phyloP scores from a whole-genome alignment of 1,140 invertebrate genomes.

The Archivesica marissinica region DNA sequence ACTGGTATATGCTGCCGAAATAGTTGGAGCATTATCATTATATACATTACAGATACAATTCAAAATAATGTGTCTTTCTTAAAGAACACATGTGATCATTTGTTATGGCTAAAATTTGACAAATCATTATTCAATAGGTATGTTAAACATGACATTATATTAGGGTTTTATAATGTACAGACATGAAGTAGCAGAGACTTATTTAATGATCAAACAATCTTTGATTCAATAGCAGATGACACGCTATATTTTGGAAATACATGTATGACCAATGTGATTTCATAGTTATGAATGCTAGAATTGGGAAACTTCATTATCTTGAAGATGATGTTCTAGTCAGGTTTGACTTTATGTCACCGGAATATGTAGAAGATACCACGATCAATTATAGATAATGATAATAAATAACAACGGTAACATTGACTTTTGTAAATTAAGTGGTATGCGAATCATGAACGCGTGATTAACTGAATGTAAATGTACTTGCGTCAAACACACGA shows the following conservation, averaged over 20 bases:
- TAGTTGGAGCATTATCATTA: neutral
- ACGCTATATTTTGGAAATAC: neutral
- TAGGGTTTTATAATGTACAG: neutral
- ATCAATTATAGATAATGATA: too few species aligned
- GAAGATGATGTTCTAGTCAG: neutral
- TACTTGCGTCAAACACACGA: too few species aligned
- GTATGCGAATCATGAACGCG: too few species aligned
- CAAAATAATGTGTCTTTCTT: neutral
- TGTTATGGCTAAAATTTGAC: neutral
- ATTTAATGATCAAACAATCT: neutral
- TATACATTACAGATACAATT: neutral
- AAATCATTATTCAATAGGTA: neutral
- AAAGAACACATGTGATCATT: neutral
- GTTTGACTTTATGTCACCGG: neutral
- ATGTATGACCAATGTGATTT: neutral
- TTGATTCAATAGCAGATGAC: slow-evolving; percentile 10
- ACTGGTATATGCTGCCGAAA: neutral
- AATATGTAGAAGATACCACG: slow-evolving; percentile 15
- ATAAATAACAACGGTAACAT: too few species aligned
- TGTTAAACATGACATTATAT: neutral
- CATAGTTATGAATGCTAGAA: neutral
- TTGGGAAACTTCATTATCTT: neutral
- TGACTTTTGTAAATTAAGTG: too few species aligned
- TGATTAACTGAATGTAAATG: too few species aligned
- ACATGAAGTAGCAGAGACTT: slow-evolving; percentile 12